Base-by-base conservation (phyloP, 2,797 vertebrate species). In the Fundulus diaphanus region DNA sequence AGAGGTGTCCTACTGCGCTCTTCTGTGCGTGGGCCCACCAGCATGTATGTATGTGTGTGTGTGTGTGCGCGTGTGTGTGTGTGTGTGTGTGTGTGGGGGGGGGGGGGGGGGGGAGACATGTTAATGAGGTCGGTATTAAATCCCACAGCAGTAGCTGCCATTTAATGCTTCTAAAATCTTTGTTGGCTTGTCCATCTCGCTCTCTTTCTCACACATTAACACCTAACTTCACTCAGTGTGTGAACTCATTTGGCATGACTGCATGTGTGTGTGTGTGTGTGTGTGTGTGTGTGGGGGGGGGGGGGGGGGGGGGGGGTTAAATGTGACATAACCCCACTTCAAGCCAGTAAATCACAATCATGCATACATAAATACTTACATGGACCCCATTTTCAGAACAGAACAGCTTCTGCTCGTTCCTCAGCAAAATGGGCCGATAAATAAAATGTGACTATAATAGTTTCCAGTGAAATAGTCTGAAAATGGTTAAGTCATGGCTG, bases 41-140 rank as follows among this genome's bases (percentile, higher is more conserved):
- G 76, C 87, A 83, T 90, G 79, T 71, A 70, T 76, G 42, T 44
- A 31, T 65, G 72, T 70, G 33, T 59, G 54, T 57, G 54, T 56
- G 24, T 15, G 52, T 29, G 16, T 67, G 74, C 63, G 82, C 73
- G 72, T 18, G 82, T 82, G 77, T 73, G 72, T 59, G 44, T 79
- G 85, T 49, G 71, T 91, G 84, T 82, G 81, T n/a, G n/a, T n/a
- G n/a, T n/a, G n/a, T n/a, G n/a, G n/a, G n/a, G n/a, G n/a, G n/a
- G n/a, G n/a, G n/a, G n/a, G n/a, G n/a, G n/a, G n/a, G n/a, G n/a
- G n/a, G n/a, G n/a, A n/a, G n/a, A 92, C 89, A 94, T 90, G 91
- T 92, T 90, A 90, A 92, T 93, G 87, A 87, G 80, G 82, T 68
- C 70, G 67, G 87, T 90, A 95, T 93, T 93, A 94, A 95, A 95